phyloP scores from a whole-genome alignment of 2,888 invertebrate species.

The Allolobophora icterica region DNA sequence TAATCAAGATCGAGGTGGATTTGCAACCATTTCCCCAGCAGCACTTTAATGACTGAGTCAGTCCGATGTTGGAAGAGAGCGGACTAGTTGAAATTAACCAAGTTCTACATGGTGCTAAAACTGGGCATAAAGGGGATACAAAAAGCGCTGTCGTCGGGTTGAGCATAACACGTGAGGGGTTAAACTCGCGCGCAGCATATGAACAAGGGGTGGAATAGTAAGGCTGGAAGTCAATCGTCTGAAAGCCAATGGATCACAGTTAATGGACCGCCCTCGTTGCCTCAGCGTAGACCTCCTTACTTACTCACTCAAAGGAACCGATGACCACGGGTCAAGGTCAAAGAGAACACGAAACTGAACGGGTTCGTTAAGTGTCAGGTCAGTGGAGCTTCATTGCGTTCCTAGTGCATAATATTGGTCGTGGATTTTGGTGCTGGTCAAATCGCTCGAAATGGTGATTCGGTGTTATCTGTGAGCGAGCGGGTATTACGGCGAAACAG shows the following conservation, averaged over 20 bases:
- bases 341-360: not conserved
- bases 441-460: not conserved
- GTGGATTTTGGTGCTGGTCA: not conserved
- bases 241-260: too few relatives aligned
- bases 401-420: not conserved
- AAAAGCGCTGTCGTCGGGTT: too few relatives aligned
- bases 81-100: not conserved
- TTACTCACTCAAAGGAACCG: not conserved
- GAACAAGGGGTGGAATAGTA: too few relatives aligned
- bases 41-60: not conserved
- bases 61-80: not conserved
- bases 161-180: too few relatives aligned
- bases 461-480: not conserved
- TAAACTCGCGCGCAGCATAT: too few relatives aligned
- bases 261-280: too few relatives aligned
- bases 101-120: not conserved
- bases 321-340: too few relatives aligned
- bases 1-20: not conserved
- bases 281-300: not conserved
- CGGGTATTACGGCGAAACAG: not conserved
- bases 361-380: not conserved
- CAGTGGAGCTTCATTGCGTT: not conserved
- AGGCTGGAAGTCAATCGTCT: not conserved
- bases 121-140: not conserved
- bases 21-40: too few relatives aligned